Conservation (phyloP, 2,113 vertebrate species). For the Noctilio leporinus region DNA sequence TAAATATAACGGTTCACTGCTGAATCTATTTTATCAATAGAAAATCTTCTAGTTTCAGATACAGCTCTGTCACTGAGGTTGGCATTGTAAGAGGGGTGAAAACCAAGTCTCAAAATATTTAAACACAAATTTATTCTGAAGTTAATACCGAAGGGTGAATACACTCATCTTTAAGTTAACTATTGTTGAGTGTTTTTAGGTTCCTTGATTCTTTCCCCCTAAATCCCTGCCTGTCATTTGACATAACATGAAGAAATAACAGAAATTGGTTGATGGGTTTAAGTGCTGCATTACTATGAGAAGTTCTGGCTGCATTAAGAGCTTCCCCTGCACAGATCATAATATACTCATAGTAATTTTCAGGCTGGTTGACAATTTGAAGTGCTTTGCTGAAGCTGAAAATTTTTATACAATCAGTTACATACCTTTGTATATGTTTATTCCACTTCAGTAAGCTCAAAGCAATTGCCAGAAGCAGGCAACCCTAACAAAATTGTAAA, state of each 20-base stretch:
- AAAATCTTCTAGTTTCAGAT: neutral
- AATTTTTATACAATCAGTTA: slow-evolving; percentile 28
- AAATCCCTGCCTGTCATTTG: neutral
- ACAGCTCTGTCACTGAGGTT: neutral
- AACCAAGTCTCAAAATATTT: neutral
- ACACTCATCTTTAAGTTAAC: neutral
- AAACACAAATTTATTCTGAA: neutral
- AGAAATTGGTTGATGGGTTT: neutral
- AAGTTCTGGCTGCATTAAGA: neutral
- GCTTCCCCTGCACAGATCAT: neutral
- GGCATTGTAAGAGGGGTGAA: neutral
- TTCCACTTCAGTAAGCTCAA: slow-evolving; percentile 14
- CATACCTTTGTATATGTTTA: neutral
- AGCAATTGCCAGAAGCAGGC: neutral
- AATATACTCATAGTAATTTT: neutral
- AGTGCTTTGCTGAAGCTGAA: slow-evolving; percentile 17
- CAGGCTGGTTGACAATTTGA: slow-evolving; percentile 14
- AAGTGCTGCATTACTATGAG: neutral
- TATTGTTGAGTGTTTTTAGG: neutral
- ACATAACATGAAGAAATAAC: neutral
- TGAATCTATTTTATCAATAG: neutral
- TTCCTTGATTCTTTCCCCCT: neutral
- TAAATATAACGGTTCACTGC: neutral
- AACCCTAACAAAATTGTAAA: neutral
- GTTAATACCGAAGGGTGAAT: neutral